Conservation (phyloP, 1,140 invertebrate species). For the Eufriesea mexicana region DNA sequence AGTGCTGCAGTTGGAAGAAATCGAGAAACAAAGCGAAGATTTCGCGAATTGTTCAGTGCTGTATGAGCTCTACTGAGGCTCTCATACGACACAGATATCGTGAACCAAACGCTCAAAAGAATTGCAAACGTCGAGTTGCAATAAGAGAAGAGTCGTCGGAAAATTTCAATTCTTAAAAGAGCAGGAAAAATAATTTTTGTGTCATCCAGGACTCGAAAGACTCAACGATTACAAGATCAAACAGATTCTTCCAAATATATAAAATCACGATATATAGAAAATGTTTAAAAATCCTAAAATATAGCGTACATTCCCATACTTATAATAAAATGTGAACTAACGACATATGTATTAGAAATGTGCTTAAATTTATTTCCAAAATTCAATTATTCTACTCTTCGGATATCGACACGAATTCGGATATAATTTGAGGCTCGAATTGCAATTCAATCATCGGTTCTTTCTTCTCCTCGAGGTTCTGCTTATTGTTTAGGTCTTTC, state of each 20-base stretch:
- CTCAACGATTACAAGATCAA: no score
- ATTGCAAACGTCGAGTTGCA: neutral
- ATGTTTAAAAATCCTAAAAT: no score
- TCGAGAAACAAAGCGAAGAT: neutral
- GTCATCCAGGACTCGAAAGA: no score
- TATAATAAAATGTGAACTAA: neutral
- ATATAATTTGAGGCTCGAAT: slow-evolving; percentile 1
- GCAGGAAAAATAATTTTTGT: no score
- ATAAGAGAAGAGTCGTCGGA: no score
- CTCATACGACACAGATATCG: no score
- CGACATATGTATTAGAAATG: neutral
- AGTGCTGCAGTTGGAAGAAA: slow-evolving; percentile 8
- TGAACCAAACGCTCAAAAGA: neutral
- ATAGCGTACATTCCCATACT: neutral
- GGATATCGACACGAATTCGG: neutral
- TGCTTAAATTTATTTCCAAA: neutral
- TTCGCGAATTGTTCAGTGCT: neutral
- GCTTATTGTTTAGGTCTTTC: slow-evolving; percentile 31
- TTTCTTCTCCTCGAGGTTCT: slow-evolving; percentile 30
- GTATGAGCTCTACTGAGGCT: neutral
- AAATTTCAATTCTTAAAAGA: neutral
- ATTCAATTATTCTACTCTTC: neutral
- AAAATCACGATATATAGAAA: no score
- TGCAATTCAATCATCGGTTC: neutral
- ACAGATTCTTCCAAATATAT: no score